phyloP scores from a whole-genome alignment of 2,113 vertebrate genomes.

The Apaloderma vittatum region DNA sequence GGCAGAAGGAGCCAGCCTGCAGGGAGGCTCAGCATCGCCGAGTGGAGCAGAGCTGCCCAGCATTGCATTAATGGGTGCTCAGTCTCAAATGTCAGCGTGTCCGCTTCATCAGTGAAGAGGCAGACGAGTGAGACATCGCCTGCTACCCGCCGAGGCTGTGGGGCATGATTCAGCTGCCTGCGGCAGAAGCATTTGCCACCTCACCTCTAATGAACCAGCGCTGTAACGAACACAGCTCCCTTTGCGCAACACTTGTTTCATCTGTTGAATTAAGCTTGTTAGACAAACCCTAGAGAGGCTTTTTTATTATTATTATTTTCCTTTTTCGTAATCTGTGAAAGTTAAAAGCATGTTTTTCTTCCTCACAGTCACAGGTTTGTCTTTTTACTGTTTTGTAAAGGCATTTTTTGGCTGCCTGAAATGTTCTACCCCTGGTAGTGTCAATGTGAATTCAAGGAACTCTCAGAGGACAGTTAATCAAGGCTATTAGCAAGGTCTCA shows the following conservation, averaged over 20 bases:
- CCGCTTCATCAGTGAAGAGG: neutral
- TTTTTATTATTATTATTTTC: neutral
- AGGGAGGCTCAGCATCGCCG: rapidly evolving
- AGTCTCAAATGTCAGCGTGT: neutral
- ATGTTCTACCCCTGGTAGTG: neutral
- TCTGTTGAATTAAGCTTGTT: constrained; percentile 43
- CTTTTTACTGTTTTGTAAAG: neutral
- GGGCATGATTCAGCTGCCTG: neutral
- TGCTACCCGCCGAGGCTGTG: neutral
- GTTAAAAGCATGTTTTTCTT: neutral
- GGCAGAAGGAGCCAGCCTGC: neutral
- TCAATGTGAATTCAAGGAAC: neutral
- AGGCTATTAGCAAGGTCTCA: neutral
- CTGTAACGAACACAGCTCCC: neutral
- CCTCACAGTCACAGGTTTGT: neutral
- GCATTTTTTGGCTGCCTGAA: neutral
- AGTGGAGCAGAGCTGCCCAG: neutral
- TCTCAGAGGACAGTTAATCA: neutral
- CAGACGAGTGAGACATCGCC: neutral
- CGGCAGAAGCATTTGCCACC: neutral
- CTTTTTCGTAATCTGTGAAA: neutral
- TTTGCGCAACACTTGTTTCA: neutral
- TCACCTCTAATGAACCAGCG: neutral
- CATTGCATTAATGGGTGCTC: neutral
- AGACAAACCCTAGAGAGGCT: neutral